Evolutionary conservation across 2,797 vertebrate genomes (phyloP).

Genomic region (Pseudomugil gertrudae): DNA sequence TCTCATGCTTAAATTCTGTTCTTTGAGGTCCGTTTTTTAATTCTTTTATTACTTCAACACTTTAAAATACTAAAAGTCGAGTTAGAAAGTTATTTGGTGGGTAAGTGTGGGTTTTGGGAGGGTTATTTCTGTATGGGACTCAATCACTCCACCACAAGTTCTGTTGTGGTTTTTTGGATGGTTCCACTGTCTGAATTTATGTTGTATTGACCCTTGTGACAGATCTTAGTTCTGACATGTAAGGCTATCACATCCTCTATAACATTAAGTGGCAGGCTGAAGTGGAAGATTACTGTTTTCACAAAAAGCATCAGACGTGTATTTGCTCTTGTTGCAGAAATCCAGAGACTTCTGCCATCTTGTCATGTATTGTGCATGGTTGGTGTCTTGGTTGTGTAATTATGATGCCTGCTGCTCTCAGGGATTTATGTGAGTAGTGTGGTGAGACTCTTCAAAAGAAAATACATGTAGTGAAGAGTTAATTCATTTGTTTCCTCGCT

Average conservation of each 20-base stretch:
- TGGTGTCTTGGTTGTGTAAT: slow-evolving; percentile 64
- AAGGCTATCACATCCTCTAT: slow-evolving; percentile 1
- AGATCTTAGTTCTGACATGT: slow-evolving; percentile 13
- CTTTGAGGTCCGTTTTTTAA: too few species aligned
- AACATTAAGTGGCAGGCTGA: slow-evolving; percentile 32
- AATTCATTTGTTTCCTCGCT: slow-evolving; percentile 52
- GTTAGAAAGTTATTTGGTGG: too few species aligned
- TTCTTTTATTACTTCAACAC: too few species aligned
- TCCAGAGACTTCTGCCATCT: slow-evolving; percentile 53
- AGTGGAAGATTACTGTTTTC: slow-evolving; percentile 28
- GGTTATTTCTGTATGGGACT: too few species aligned
- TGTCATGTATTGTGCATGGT: slow-evolving; percentile 59
- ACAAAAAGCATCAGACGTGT: slow-evolving; percentile 37
- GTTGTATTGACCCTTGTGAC: slow-evolving; percentile 35
- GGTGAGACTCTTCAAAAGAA: slow-evolving; percentile 65
- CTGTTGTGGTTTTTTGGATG: not conserved
- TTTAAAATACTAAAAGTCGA: too few species aligned
- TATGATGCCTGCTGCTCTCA: slow-evolving; percentile 64
- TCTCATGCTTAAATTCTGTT: too few species aligned
- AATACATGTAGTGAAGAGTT: slow-evolving; percentile 46
- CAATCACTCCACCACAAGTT: too few species aligned
- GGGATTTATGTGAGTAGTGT: slow-evolving; percentile 59
- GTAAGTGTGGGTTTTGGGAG: too few species aligned
- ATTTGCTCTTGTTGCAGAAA: slow-evolving; percentile 58
- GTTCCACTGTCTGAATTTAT: slow-evolving; percentile 18